A percentile compares a stretch with the other conserved stretches of the same genome.
These are phyloP conservation scores for Corydoras maculifer DNA, from an alignment of 2,113 vertebrate species.

Conservation along the genomic window DNA sequence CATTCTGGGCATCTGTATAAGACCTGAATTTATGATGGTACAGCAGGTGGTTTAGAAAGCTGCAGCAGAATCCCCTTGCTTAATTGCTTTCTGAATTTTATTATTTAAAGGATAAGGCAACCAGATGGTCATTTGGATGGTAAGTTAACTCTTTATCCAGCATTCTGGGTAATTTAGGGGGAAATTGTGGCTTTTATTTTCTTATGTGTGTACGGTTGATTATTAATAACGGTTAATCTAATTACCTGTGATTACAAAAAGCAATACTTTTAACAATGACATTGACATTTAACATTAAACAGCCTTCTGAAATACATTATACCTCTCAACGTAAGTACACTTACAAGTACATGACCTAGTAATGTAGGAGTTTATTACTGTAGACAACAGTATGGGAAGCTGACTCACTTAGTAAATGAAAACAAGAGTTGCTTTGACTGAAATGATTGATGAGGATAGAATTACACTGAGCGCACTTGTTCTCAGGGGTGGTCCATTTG, in stretches of 20 bases:
- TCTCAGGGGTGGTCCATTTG: conserved; percentile 53
- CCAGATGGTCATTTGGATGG: conserved; percentile 79
- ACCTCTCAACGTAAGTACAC: no score
- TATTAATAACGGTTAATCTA: conserved; percentile 1
- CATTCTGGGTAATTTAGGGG: neutral
- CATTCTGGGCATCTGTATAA: conserved; percentile 29
- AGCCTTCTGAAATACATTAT: no score
- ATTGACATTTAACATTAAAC: no score
- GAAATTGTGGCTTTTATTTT: neutral
- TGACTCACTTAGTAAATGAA: conserved; percentile 44
- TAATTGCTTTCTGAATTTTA: conserved; percentile 66
- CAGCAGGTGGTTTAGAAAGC: conserved; percentile 73
- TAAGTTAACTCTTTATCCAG: conserved; percentile 63
- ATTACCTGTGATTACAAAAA: neutral
- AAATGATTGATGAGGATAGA: conserved; percentile 56
- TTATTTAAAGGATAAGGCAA: conserved; percentile 77
- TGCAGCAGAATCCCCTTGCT: conserved; percentile 73
- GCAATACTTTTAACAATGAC: no score
- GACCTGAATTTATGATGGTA: conserved; percentile 43
- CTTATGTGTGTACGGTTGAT: neutral
- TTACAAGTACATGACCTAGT: no score
- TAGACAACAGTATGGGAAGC: conserved; percentile 22
- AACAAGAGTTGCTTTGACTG: conserved; percentile 48
- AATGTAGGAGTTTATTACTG: conserved; percentile 6
- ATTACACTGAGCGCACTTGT: conserved; percentile 44